A percentile compares a stretch with the other conserved stretches of the same genome.
Evolutionary conservation across 1,140 invertebrate genomes (phyloP).

Genomic region (Drosophila biarmipes): DNA sequence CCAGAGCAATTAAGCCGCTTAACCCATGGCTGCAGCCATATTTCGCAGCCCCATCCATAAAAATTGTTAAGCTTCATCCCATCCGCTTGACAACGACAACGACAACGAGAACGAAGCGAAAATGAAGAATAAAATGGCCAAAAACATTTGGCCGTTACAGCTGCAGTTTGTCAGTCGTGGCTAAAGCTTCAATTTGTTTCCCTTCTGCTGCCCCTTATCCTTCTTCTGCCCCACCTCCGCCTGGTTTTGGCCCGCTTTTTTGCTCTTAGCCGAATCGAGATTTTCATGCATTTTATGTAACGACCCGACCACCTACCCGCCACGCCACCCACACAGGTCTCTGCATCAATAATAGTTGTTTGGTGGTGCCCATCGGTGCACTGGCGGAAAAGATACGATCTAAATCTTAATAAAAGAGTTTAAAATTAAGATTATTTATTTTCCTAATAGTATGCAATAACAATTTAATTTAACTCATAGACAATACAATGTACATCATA

Average conservation of each 20-base stretch:
- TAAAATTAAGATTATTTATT: too few species aligned
- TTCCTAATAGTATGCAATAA: too few species aligned
- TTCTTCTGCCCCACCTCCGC: neutral
- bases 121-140: constrained; percentile 62
- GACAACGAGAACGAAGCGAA: constrained; percentile 63
- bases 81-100: constrained; percentile 74
- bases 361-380: constrained; percentile 11
- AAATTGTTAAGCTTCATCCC: constrained; percentile 64
- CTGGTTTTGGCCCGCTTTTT: constrained; percentile 18
- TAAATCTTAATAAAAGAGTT: too few species aligned
- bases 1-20: constrained; percentile 76
- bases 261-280: constrained; percentile 63
- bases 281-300: constrained; percentile 80
- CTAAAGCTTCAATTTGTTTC: constrained; percentile 77
- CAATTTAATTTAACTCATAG: too few species aligned
- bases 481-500: too few species aligned
- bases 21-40: constrained; percentile 39
- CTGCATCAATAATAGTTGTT: constrained; percentile 73
- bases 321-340: constrained; percentile 12
- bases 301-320: constrained; percentile 31
- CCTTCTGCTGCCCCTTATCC: constrained; percentile 2
- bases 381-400: neutral
- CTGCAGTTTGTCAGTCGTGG: constrained; percentile 72
- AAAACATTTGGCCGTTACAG: constrained; percentile 75
- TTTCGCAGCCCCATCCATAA: constrained; percentile 26